phyloP scores from a whole-genome alignment of 2,113 vertebrate genomes.

The Syngnathus scovelli region DNA sequence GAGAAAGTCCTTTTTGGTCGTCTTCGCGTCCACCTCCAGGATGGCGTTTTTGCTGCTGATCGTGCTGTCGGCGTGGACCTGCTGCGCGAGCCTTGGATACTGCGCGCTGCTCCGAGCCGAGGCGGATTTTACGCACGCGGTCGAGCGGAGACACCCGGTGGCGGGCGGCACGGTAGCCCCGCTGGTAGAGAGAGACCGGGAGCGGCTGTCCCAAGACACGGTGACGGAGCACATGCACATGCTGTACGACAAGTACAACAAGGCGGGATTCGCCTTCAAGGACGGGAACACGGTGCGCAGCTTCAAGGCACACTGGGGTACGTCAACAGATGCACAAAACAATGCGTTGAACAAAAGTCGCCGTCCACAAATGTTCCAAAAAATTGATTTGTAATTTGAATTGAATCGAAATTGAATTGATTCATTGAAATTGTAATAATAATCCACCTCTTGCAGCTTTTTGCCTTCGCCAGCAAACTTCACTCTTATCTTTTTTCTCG shows the following conservation, averaged over 20 bases:
- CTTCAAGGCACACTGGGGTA: conserved; percentile 75
- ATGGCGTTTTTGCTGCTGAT: conserved; percentile 72
- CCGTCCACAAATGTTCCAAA: neutral
- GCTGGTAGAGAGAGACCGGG: conserved; percentile 12
- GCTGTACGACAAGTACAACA: conserved; percentile 83
- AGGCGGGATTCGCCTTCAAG: conserved; percentile 63
- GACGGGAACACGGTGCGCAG: conserved; percentile 90
- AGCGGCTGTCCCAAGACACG: conserved; percentile 65
- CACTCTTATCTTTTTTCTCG: neutral
- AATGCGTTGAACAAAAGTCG: neutral
- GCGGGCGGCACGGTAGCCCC: conserved; percentile 33
- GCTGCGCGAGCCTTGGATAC: conserved; percentile 72
- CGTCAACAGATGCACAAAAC: conserved; percentile 19
- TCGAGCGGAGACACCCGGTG: conserved; percentile 20
- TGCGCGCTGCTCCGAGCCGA: conserved; percentile 62
- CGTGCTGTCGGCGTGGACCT: conserved; percentile 71
- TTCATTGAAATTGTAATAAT: too few species aligned
- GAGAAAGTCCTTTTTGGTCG: neutral
- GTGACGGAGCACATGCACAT: conserved; percentile 89
- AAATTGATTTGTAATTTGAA: neutral
- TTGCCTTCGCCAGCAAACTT: neutral
- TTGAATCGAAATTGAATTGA: neutral
- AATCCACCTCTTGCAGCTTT: neutral
- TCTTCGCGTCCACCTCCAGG: conserved; percentile 20
- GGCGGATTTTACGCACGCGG: conserved; percentile 41